A percentile compares a stretch with the other conserved stretches of the same genome.
These are phyloP conservation scores for Triplophysa bombifrons DNA, from an alignment of 2,797 vertebrate species.

Conservation along the genomic window DNA sequence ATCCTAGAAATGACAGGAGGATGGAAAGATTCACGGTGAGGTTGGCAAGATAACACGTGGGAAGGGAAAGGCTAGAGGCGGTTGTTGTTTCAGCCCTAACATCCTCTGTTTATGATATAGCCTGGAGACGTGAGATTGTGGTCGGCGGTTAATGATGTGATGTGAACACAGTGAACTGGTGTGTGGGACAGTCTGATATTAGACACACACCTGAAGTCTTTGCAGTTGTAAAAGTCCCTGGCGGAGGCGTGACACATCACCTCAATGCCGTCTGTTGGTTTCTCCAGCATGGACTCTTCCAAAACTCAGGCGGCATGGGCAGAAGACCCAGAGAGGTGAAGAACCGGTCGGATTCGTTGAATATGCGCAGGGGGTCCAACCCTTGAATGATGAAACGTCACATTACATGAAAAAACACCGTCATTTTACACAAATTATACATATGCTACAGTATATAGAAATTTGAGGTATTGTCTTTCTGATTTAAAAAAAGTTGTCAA, in stretches of 20 bases:
- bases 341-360: slow-evolving; percentile 87
- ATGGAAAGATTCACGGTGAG: background rate
- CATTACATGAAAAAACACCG: background rate
- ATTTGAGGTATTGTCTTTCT: no score
- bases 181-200: slow-evolving; percentile 56
- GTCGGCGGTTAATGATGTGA: no score
- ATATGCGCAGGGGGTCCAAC: slow-evolving; percentile 89
- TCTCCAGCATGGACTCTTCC: slow-evolving; percentile 91
- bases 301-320: slow-evolving; percentile 89
- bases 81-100: slow-evolving; percentile 18
- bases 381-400: slow-evolving; percentile 67
- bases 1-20: slow-evolving; percentile 76
- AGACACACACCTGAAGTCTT: slow-evolving; percentile 88
- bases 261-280: slow-evolving; percentile 82
- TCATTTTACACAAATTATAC: background rate
- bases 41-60: slow-evolving; percentile 7
- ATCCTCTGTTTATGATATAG: no score
- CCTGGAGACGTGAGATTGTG: no score
- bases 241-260: slow-evolving; percentile 97
- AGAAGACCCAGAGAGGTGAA: slow-evolving; percentile 88
- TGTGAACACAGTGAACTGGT: no score
- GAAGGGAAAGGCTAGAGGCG: background rate
- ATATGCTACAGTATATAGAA: background rate
- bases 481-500: no score
- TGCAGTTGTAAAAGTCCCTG: slow-evolving; percentile 98